Conservation (phyloP, 2,113 vertebrate genomes). For the Nettapus auritus region DNA sequence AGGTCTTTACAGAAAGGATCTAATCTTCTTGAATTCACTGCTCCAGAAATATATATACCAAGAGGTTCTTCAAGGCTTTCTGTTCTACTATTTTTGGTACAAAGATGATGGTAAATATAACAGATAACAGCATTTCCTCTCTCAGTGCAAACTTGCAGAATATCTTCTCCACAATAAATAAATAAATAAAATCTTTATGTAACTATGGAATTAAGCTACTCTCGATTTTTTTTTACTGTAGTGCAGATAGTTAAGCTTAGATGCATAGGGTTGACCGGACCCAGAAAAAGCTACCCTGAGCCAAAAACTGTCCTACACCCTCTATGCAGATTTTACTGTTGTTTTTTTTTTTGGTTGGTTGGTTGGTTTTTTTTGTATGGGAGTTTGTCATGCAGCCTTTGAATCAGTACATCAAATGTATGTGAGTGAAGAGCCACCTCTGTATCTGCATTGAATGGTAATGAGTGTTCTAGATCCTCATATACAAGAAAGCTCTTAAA, state of each 20-base stretch:
- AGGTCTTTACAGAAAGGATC: neutral
- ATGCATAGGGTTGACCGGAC: neutral
- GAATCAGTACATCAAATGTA: neutral
- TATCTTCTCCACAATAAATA: neutral
- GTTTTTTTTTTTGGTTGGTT: neutral
- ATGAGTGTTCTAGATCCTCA: neutral
- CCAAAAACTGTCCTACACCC: neutral
- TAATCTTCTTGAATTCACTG: conserved; percentile 6
- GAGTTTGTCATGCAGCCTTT: neutral
- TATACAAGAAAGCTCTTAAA: neutral
- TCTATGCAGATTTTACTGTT: neutral
- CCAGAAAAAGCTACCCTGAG: neutral
- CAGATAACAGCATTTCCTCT: neutral
- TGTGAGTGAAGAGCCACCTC: neutral
- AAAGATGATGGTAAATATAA: neutral
- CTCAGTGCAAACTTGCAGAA: neutral
- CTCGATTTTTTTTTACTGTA: neutral
- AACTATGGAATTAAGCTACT: neutral
- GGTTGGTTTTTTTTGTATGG: neutral
- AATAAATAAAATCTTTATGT: neutral
- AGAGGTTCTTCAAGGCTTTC: conserved; percentile 21
- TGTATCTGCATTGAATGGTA: neutral
- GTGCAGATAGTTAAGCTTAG: neutral
- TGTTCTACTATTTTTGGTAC: conserved; percentile 32
- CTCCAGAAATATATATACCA: conserved; percentile 30